A percentile compares a stretch with the other conserved stretches of the same genome.
Conservation (phyloP, 2,113 vertebrate species). For the Pavo muticus region DNA sequence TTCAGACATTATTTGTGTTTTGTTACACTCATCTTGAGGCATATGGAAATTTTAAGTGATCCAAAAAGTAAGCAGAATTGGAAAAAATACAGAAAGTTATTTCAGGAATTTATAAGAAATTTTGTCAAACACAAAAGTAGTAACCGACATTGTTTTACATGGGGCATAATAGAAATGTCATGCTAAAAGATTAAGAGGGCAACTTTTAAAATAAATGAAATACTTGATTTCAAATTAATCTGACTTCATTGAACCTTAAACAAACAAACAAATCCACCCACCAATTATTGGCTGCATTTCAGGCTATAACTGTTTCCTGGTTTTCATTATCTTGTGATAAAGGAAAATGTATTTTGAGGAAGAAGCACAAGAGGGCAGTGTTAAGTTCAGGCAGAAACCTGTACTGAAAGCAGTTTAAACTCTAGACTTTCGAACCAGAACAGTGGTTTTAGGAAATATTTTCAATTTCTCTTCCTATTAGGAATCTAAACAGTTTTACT, state of each 20-base stretch:
- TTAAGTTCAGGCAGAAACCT: conserved; percentile 56
- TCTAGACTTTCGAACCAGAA: not conserved
- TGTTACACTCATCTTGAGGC: not conserved
- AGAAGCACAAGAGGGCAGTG: conserved; percentile 69
- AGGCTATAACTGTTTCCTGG: not conserved
- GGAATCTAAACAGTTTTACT: not conserved
- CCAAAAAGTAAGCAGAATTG: not conserved
- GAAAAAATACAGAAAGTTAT: not conserved
- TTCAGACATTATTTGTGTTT: not conserved
- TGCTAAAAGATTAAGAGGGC: not conserved
- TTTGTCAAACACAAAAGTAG: not conserved
- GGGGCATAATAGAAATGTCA: not conserved
- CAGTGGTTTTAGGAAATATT: not conserved
- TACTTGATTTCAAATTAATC: not conserved
- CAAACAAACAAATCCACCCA: not conserved
- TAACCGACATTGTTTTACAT: not conserved
- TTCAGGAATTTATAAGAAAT: not conserved
- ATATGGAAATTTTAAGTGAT: not conserved
- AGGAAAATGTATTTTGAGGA: not conserved
- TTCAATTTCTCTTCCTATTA: conserved; percentile 2
- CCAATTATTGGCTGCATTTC: not conserved
- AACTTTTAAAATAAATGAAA: not conserved
- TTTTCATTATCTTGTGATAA: not conserved
- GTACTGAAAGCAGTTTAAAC: not conserved
- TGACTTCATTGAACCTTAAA: not conserved